phyloP scores from a whole-genome alignment of 2,113 vertebrate genomes.

The Physeter macrocephalus region DNA sequence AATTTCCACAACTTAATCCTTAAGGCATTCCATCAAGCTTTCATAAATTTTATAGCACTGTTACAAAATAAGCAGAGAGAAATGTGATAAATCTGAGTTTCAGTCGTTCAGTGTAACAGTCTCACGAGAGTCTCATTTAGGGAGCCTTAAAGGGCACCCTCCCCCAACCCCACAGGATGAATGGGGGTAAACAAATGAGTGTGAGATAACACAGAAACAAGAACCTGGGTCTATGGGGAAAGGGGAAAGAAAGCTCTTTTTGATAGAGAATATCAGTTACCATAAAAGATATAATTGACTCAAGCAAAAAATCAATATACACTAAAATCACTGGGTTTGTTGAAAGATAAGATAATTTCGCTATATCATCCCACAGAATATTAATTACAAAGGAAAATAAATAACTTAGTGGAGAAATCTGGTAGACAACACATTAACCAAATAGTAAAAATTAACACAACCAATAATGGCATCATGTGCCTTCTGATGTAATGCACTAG shows the following conservation, averaged over 20 bases:
- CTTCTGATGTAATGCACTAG: background rate
- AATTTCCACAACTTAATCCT: background rate
- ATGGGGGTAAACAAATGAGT: background rate
- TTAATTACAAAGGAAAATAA: background rate
- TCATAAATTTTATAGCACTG: background rate
- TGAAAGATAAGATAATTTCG: background rate
- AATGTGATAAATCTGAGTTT: background rate
- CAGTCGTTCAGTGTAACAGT: background rate
- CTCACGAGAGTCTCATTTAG: background rate
- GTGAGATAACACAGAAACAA: background rate
- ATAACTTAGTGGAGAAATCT: background rate
- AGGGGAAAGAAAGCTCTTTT: background rate
- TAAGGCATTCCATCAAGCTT: background rate
- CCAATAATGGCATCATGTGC: background rate
- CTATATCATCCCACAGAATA: background rate
- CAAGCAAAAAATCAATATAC: background rate
- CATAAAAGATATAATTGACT: background rate
- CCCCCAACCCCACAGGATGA: rapidly evolving
- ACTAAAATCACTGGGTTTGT: background rate
- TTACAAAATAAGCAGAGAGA: background rate
- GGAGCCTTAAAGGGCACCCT: background rate
- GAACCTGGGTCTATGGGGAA: background rate
- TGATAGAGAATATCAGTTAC: background rate
- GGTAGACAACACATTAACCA: background rate
- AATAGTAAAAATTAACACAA: background rate